Base-by-base conservation (phyloP, 1,140 invertebrate genomes). In the Brachionus asplanchnoidis region DNA sequence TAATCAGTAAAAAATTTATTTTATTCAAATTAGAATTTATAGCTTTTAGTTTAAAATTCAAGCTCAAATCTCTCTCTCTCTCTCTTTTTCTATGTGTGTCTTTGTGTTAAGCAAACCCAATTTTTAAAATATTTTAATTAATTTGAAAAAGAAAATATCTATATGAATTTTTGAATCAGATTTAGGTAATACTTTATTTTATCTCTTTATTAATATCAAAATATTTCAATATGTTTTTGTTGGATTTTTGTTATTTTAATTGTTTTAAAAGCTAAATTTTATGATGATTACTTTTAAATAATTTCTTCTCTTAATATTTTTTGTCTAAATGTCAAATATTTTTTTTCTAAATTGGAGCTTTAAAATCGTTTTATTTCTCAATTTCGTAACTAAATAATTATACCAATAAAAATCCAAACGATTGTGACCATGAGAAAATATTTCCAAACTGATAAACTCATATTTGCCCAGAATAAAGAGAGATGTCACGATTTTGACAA, bases 11-110 rank as follows among this genome's bases (percentile, higher is more conserved):
- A n/a, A 68, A 68, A 23, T 68, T 36, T 68, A 68, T 68, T 68
- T 68, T 68, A 73, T 73, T 73, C 68, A 73, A 73, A 73, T 73
- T 73, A 73, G 68, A 73, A 73, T 73, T 73, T 73, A 73, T 73
- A 42, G 68, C 68, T 73, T 73, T 60, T 23, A 20, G 53, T 60
- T 60, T 20, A 60, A 60, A 60, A 60, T 60, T 23, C 20, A 60
- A 60, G 53, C 53, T 60, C 53, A n/a, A n/a, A n/a, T 60, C 53
- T 60, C 53, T 60, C 53, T 60, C 53, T 60, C 6, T 26, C n/a
- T 60, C n/a, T 56, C 17, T 56, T 17, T 56, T 8, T 56, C 17
- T 60, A 20, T 60, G 17, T 60, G 17, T 60, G 53, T 60, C 53
- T 60, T 20, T 60, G 20, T 68, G 66, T 40, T 73, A 20, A 42